Conservation (phyloP, 2,888 invertebrate species). For the Drosophila falleni region DNA sequence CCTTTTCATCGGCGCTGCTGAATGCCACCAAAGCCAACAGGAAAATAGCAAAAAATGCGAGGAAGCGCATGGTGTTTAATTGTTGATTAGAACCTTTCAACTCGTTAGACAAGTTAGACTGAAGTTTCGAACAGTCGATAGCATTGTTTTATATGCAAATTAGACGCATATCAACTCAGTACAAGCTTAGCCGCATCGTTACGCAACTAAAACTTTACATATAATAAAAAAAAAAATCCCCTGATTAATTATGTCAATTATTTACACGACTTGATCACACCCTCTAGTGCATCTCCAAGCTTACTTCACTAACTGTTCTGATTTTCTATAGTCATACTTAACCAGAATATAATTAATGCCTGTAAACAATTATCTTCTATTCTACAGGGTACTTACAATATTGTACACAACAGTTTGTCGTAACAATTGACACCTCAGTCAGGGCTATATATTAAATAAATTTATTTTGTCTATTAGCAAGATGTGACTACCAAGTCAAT, state of each 20-base stretch:
- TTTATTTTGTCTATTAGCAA: slow-evolving; percentile 4
- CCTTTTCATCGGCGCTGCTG: slow-evolving; percentile 11
- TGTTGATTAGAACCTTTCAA: slow-evolving; percentile 25
- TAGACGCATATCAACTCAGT: background rate
- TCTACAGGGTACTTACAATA: slow-evolving; percentile 4
- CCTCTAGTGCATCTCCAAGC: background rate
- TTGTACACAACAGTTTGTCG: slow-evolving; percentile 3
- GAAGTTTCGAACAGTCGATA: slow-evolving; percentile 17
- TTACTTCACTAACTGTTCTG: background rate
- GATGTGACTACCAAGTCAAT: slow-evolving; percentile 4
- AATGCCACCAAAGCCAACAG: slow-evolving; percentile 56
- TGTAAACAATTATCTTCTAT: background rate
- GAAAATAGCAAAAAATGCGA: slow-evolving; percentile 55
- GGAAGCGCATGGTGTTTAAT: slow-evolving; percentile 54
- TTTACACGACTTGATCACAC: background rate
- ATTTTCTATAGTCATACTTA: background rate
- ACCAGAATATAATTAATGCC: too few relatives aligned
- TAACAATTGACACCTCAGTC: slow-evolving; percentile 28
- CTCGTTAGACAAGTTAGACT: slow-evolving; percentile 49
- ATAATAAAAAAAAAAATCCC: slow-evolving; percentile 10
- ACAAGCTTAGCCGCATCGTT: background rate
- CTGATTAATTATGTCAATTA: background rate
- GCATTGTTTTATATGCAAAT: slow-evolving; percentile 40
- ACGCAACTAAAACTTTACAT: background rate
- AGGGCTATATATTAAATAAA: slow-evolving; percentile 2